Conservation (phyloP, 2,888 invertebrate species). For the Chromoteleia sp. region DNA sequence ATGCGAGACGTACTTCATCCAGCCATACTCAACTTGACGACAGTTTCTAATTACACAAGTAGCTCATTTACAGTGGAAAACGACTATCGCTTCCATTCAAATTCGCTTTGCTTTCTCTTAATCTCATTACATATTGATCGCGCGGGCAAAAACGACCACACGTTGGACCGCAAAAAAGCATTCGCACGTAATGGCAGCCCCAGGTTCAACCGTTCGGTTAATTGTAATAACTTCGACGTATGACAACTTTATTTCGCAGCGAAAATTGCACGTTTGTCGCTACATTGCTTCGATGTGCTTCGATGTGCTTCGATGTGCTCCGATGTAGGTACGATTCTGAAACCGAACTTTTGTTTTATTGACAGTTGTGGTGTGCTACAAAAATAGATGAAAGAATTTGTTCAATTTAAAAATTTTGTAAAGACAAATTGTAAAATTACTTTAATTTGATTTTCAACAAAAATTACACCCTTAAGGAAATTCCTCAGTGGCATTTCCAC, state of each 20-base stretch:
- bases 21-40: conserved; percentile 52
- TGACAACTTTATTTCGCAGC: conserved; percentile 43
- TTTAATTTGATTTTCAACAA: too few relatives aligned
- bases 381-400: too few relatives aligned
- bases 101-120: conserved; percentile 54
- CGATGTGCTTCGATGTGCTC: conserved; percentile 29
- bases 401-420: too few relatives aligned
- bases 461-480: too few relatives aligned
- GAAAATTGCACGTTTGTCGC: conserved; percentile 21
- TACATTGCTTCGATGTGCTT: too few relatives aligned
- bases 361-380: background rate
- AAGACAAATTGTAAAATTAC: background rate
- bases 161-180: conserved; percentile 37
- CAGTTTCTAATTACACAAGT: conserved; percentile 67
- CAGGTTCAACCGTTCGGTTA: conserved; percentile 25
- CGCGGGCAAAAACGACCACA: conserved; percentile 34
- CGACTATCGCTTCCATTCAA: conserved; percentile 48
- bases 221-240: conserved; percentile 41
- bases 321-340: conserved; percentile 29
- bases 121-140: conserved; percentile 59
- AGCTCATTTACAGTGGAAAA: conserved; percentile 53
- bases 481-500: too few relatives aligned
- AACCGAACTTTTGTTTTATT: conserved; percentile 1
- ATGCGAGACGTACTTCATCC: conserved; percentile 57
- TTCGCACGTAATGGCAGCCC: conserved; percentile 35